phyloP scores from a whole-genome alignment of 1,140 invertebrate species.

The Drosophila nigromelanica region DNA sequence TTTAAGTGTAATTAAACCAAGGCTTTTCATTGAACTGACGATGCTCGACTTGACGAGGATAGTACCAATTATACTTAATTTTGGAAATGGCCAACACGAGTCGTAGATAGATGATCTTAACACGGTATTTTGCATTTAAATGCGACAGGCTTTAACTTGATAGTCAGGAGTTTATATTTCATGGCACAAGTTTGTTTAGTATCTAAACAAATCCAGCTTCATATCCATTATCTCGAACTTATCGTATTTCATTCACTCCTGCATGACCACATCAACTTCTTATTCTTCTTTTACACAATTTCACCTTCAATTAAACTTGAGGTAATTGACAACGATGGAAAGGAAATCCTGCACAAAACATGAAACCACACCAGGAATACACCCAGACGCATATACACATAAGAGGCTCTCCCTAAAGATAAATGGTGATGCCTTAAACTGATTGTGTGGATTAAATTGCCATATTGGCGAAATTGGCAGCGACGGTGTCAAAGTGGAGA shows the following conservation, averaged over 20 bases:
- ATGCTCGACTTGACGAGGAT: neutral
- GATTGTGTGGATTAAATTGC: conserved; percentile 83
- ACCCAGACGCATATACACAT: conserved; percentile 4
- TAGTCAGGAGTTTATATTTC: neutral
- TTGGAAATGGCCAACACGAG: conserved; percentile 30
- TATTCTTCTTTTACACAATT: conserved; percentile 56
- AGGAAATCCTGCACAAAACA: conserved; percentile 56
- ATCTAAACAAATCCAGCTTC: conserved; percentile 33
- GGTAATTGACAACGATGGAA: conserved; percentile 72
- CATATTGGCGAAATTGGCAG: conserved; percentile 81
- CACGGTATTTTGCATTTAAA: conserved; percentile 27
- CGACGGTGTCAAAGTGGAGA: conserved; percentile 48
- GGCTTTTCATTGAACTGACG: conserved; percentile 28
- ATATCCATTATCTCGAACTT: conserved; percentile 20
- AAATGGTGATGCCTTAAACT: conserved; percentile 81
- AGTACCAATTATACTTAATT: conserved; percentile 43
- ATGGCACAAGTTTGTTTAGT: conserved; percentile 37
- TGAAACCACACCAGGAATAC: conserved; percentile 43
- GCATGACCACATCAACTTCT: conserved; percentile 64
- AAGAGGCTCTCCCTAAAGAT: conserved; percentile 49
- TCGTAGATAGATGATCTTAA: conserved; percentile 20
- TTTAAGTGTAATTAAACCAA: conserved; percentile 68
- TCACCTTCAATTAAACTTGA: conserved; percentile 82
- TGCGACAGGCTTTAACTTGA: conserved; percentile 17
- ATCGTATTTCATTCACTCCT: conserved; percentile 47